Evolutionary conservation across 1,140 invertebrate species (phyloP).

Genomic region (Orius laevigatus): DNA sequence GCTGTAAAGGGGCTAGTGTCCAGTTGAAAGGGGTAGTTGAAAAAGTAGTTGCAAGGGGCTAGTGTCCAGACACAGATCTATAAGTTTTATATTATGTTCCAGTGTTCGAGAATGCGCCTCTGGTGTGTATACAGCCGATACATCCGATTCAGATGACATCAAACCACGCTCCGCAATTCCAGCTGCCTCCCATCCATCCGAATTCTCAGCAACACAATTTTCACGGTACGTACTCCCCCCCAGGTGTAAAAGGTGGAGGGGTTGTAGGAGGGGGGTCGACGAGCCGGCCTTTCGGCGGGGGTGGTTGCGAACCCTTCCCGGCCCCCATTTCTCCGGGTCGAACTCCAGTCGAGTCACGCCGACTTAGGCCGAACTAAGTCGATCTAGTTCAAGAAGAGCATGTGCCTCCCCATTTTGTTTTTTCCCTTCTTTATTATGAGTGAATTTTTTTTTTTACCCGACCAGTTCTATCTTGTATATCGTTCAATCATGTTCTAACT

Average conservation of each 20-base stretch:
- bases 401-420: slow-evolving; percentile 5
- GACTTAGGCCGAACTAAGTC: background rate
- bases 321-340: slow-evolving; percentile 3
- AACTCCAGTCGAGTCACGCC: background rate
- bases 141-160: slow-evolving; percentile 14
- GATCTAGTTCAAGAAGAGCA: slow-evolving; percentile 5
- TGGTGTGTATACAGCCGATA: slow-evolving; percentile 15
- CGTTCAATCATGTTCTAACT: slow-evolving; percentile 1
- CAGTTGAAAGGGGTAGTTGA: too few relatives aligned
- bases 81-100: background rate
- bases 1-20: too few relatives aligned
- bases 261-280: too few relatives aligned
- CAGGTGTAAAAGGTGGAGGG: slow-evolving; percentile 9
- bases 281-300: background rate
- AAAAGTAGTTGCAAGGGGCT: too few relatives aligned
- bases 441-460: too few relatives aligned
- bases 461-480: too few relatives aligned
- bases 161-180: slow-evolving; percentile 14
- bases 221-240: slow-evolving; percentile 27
- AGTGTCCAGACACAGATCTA: too few relatives aligned
- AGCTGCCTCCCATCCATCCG: slow-evolving; percentile 19
- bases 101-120: slow-evolving; percentile 11
- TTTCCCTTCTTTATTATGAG: slow-evolving; percentile 4
- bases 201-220: slow-evolving; percentile 20
- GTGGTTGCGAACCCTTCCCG: background rate